A percentile compares a stretch with the other conserved stretches of the same genome.
Evolutionary conservation across 2,113 vertebrate genomes (phyloP).

Genomic region (Mandrillus leucophaeus): DNA sequence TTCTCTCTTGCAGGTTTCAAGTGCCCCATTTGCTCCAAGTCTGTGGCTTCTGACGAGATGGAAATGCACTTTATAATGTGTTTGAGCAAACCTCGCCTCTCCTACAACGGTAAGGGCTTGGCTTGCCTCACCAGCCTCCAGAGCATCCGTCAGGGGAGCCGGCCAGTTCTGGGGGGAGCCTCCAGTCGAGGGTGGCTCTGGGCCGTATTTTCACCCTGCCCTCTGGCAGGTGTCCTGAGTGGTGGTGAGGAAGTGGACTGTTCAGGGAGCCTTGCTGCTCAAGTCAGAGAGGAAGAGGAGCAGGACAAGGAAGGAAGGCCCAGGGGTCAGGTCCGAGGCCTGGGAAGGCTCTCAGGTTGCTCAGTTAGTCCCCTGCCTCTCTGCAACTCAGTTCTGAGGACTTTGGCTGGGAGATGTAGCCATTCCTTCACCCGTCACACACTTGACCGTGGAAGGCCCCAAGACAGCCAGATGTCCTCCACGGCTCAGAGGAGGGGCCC

Average conservation of each 20-base stretch:
- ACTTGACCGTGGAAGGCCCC: neutral
- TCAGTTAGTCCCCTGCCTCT: neutral
- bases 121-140: neutral
- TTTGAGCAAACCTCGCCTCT: constrained; percentile 99
- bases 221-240: neutral
- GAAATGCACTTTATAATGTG: constrained; percentile 99
- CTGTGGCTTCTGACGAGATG: constrained; percentile 99
- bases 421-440: neutral
- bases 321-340: neutral
- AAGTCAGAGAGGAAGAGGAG: neutral
- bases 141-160: neutral
- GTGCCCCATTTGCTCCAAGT: constrained; percentile 99
- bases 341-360: neutral
- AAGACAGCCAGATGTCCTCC: neutral
- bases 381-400: neutral
- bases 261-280: neutral
- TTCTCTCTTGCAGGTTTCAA: constrained; percentile 92
- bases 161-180: neutral
- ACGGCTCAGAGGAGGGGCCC: neutral
- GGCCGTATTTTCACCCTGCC: neutral
- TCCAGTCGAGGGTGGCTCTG: neutral
- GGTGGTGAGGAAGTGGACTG: neutral
- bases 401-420: neutral
- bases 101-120: constrained; percentile 94
- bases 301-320: neutral